These are phyloP conservation scores for Phalacrocorax aristotelis DNA, from an alignment of 2,113 vertebrate species.

Conservation along the genomic window DNA sequence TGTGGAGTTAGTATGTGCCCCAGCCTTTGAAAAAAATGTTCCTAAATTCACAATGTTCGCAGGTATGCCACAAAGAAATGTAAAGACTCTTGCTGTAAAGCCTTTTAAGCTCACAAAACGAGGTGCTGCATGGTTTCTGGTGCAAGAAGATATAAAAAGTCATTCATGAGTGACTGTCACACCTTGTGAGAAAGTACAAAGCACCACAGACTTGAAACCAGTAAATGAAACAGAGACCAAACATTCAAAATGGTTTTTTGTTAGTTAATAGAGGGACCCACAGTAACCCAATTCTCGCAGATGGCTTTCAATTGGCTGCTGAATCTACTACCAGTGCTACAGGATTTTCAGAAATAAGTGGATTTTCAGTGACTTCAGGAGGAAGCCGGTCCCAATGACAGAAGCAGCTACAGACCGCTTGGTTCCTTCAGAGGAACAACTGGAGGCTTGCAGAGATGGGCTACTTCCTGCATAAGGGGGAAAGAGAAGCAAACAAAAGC, in stretches of 20 bases:
- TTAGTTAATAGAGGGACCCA: not conserved
- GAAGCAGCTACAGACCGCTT: not conserved
- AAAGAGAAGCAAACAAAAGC: not conserved
- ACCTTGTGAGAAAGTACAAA: not conserved
- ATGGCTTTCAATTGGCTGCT: not conserved
- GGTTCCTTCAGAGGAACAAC: not conserved
- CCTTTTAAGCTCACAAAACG: constrained; percentile 31
- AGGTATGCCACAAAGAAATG: constrained; percentile 7
- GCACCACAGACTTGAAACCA: not conserved
- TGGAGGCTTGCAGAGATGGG: not conserved
- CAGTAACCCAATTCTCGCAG: not conserved
- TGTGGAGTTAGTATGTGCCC: not conserved
- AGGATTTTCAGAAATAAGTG: not conserved
- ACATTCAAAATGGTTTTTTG: not conserved
- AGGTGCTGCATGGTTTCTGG: not conserved
- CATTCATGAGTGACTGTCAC: not conserved
- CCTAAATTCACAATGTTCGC: constrained; percentile 39
- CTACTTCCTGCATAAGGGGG: fast-evolving
- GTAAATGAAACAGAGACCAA: not conserved
- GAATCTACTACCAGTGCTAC: not conserved
- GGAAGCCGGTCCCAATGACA: not conserved
- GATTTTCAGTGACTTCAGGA: not conserved
- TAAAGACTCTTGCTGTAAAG: constrained; percentile 15
- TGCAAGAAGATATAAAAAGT: not conserved
- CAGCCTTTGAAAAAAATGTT: constrained; percentile 31